Evolutionary conservation across 1,140 invertebrate genomes (phyloP).

Genomic region (Thaumetopoea pityocampa): DNA sequence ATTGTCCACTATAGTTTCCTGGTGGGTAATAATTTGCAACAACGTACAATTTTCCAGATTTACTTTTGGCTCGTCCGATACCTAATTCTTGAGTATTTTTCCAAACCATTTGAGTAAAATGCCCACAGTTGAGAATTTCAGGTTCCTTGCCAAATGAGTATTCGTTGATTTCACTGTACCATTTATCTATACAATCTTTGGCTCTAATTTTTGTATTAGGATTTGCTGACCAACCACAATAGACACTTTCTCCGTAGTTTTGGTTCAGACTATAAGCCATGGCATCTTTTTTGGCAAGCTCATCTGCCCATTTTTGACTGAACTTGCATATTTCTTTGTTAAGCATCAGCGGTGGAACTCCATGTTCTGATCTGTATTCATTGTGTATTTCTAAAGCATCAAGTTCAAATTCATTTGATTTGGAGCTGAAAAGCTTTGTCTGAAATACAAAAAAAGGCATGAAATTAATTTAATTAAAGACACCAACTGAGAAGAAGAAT

Average conservation of each 20-base stretch:
- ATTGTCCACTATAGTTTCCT: constrained; percentile 87
- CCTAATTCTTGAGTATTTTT: constrained; percentile 83
- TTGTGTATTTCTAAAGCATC: constrained; percentile 86
- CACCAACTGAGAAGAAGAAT: too few species aligned
- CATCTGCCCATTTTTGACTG: constrained; percentile 86
- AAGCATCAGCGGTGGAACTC: constrained; percentile 75
- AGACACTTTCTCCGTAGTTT: constrained; percentile 78
- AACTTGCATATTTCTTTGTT: constrained; percentile 73
- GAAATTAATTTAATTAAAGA: too few species aligned
- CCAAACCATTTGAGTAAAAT: constrained; percentile 88
- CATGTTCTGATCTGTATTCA: constrained; percentile 85
- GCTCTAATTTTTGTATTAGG: constrained; percentile 79
- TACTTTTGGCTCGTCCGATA: constrained; percentile 82
- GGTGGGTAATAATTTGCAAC: constrained; percentile 90
- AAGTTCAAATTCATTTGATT: constrained; percentile 74
- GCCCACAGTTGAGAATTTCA: constrained; percentile 79
- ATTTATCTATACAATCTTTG: constrained; percentile 80
- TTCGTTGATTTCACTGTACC: constrained; percentile 82
- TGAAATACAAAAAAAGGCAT: constrained; percentile 36
- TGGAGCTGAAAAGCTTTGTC: constrained; percentile 61
- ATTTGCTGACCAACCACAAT: constrained; percentile 83
- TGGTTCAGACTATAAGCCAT: constrained; percentile 79
- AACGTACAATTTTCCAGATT: constrained; percentile 77
- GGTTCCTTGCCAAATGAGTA: constrained; percentile 79
- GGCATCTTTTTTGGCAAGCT: constrained; percentile 81